Conservation (phyloP, 2,797 vertebrate species). For the Acanthurus lineatus region DNA sequence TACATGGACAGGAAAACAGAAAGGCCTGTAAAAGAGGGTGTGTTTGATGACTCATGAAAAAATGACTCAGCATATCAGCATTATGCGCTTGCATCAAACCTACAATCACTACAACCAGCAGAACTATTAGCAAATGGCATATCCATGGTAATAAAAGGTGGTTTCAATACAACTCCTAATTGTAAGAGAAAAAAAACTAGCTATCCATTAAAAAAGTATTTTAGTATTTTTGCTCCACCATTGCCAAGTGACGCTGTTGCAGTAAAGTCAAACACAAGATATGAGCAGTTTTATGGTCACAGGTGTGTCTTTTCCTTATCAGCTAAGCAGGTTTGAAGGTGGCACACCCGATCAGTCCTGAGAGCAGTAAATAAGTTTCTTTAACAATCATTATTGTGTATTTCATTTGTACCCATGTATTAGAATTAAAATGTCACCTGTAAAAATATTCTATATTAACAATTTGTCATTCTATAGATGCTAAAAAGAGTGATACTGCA, state of each 20-base stretch:
- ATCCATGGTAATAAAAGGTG: slow-evolving; percentile 3
- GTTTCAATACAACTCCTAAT: neutral
- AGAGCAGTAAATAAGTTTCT: neutral
- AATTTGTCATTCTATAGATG: neutral
- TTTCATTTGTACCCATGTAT: neutral
- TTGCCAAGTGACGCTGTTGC: neutral
- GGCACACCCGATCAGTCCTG: slow-evolving; percentile 11
- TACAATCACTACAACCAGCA: slow-evolving; percentile 19
- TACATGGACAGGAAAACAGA: slow-evolving; percentile 3
- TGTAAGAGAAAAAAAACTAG: neutral
- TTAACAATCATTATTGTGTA: neutral
- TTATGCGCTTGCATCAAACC: slow-evolving; percentile 8
- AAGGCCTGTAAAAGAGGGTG: slow-evolving; percentile 25
- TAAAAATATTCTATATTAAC: neutral
- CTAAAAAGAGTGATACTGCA: too few species aligned
- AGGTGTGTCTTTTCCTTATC: slow-evolving; percentile 34
- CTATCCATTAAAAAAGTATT: neutral
- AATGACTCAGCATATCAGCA: slow-evolving; percentile 54
- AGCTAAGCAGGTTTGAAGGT: slow-evolving; percentile 2
- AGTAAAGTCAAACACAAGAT: slow-evolving; percentile 11
- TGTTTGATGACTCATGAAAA: slow-evolving; percentile 57
- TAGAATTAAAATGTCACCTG: neutral
- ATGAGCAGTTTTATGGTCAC: slow-evolving; percentile 12
- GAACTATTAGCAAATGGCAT: neutral
- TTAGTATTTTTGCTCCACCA: neutral